Percentiles rank a stretch among this genome's conserved stretches.
These are phyloP conservation scores for Callinectes sapidus DNA, from an alignment of 2,888 invertebrate genomes.

Conservation along the genomic window DNA sequence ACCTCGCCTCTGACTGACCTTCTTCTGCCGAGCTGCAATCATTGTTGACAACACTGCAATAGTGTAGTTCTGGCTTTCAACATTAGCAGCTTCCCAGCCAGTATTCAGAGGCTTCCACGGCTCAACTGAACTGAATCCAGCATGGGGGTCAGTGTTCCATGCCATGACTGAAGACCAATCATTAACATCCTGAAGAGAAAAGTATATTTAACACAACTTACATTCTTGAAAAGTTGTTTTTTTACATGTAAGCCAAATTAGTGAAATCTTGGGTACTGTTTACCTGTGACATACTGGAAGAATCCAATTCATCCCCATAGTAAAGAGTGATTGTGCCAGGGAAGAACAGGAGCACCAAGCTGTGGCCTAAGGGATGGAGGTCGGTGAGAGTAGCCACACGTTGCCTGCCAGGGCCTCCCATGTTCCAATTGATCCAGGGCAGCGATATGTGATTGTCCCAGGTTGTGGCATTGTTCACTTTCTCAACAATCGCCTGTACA, in stretches of 20 bases:
- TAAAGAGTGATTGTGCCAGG: constrained; percentile 92
- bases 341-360: constrained; percentile 86
- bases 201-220: background rate
- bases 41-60: constrained; percentile 50
- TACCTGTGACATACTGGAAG: constrained; percentile 80
- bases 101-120: constrained; percentile 53
- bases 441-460: constrained; percentile 74
- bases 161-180: constrained; percentile 63
- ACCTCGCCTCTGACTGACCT: constrained; percentile 42
- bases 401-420: constrained; percentile 39
- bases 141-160: constrained; percentile 45
- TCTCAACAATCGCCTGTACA: constrained; percentile 74
- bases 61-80: constrained; percentile 36
- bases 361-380: constrained; percentile 83
- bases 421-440: constrained; percentile 85
- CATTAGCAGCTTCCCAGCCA: constrained; percentile 41
- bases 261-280: background rate
- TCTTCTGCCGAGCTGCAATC: constrained; percentile 58
- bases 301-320: constrained; percentile 93
- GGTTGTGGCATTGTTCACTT: constrained; percentile 75
- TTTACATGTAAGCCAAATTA: background rate
- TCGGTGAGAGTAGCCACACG: constrained; percentile 21
- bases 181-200: constrained; percentile 28
- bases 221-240: background rate
- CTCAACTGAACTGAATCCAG: constrained; percentile 51